Evolutionary conservation across 1,140 invertebrate genomes (phyloP).

Genomic region (Diuraphis noxia): DNA sequence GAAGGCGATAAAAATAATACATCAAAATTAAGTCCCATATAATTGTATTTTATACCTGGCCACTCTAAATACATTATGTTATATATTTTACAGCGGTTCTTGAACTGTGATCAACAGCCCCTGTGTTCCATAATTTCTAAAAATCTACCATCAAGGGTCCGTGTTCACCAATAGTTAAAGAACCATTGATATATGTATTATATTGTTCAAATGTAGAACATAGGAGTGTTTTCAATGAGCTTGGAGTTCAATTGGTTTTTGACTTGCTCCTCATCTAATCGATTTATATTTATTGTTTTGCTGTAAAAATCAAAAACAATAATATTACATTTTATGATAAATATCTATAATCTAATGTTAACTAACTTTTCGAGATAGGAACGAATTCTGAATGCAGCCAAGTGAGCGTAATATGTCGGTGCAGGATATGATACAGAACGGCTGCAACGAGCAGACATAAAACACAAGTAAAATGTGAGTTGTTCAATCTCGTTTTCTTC

Average conservation of each 20-base stretch:
- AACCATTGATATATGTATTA: not conserved
- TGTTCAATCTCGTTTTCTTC: conserved; percentile 76
- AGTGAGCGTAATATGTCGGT: conserved; percentile 91
- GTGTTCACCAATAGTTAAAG: too few species aligned
- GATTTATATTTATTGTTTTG: conserved; percentile 55
- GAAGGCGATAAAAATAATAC: too few species aligned
- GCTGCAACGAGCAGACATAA: conserved; percentile 86
- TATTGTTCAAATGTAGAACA: conserved; percentile 61
- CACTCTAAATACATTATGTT: too few species aligned
- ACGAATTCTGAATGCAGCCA: conserved; percentile 78
- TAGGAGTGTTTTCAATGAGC: conserved; percentile 58
- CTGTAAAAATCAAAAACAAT: conserved; percentile 56
- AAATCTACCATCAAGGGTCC: too few species aligned
- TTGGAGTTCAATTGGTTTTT: conserved; percentile 55
- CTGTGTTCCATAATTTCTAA: too few species aligned
- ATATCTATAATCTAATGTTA: not conserved
- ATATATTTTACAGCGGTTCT: too few species aligned
- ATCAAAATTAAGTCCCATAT: too few species aligned
- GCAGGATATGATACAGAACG: conserved; percentile 88
- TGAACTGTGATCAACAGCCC: too few species aligned
- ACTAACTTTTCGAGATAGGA: conserved; percentile 63
- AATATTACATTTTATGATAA: not conserved
- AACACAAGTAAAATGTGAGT: conserved; percentile 84
- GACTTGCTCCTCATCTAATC: conserved; percentile 56
- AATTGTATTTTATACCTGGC: too few species aligned